phyloP scores from a whole-genome alignment of 2,797 vertebrate genomes.

The Philypnodon macrostomus region DNA sequence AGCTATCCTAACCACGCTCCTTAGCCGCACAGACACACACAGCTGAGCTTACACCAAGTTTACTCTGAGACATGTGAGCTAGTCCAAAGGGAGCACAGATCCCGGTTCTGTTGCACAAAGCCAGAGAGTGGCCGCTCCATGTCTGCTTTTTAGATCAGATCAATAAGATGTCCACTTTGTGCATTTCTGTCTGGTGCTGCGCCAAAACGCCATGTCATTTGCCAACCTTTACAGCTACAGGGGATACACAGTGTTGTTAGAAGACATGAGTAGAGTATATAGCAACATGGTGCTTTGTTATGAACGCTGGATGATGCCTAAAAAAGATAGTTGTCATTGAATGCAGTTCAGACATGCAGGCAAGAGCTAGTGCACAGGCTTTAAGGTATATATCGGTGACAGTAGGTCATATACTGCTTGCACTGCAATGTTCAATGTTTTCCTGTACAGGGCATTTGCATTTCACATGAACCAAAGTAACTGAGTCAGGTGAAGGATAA shows the following conservation, averaged over 20 bases:
- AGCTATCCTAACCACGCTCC: slow-evolving; percentile 12
- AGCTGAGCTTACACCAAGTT: slow-evolving; percentile 20
- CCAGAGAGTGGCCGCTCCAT: slow-evolving; percentile 2
- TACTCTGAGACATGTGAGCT: slow-evolving; percentile 3
- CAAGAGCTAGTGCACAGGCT: neutral
- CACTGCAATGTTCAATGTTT: neutral
- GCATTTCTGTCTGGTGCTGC: slow-evolving; percentile 19
- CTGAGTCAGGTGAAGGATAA: neutral
- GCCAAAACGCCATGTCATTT: slow-evolving; percentile 13
- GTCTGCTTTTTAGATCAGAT: slow-evolving; percentile 20
- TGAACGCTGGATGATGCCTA: neutral
- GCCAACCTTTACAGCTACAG: slow-evolving; percentile 1
- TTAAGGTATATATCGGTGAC: neutral
- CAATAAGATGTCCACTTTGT: slow-evolving; percentile 17
- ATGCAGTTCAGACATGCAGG: neutral
- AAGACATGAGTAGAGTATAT: neutral
- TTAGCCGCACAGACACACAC: slow-evolving; percentile 11
- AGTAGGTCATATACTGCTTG: neutral
- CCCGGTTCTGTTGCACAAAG: neutral
- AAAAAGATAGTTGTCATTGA: neutral
- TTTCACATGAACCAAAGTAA: neutral
- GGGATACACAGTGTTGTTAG: neutral
- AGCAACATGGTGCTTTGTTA: neutral
- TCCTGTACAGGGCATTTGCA: neutral
- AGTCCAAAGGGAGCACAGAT: neutral